Percentiles rank a stretch among this genome's conserved stretches.
These are phyloP conservation scores for Pristionchus exspectatus DNA, from an alignment of 2,888 invertebrate species.

Conservation along the genomic window DNA sequence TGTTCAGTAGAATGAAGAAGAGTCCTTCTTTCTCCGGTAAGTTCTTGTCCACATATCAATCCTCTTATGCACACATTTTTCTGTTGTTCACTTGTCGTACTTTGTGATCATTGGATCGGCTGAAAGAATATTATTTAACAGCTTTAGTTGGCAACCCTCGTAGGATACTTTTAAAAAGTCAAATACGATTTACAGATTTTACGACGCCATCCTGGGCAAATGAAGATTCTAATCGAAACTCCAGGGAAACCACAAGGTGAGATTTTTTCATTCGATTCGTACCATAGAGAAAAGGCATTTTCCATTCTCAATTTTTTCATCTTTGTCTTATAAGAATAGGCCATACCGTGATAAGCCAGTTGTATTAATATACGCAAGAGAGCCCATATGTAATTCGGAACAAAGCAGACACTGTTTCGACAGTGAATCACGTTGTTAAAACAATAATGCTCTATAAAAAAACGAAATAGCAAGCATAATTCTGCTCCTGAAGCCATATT, in stretches of 20 bases:
- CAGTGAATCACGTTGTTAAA: no score
- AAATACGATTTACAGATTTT: slow-evolving; percentile 61
- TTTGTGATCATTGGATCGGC: background rate
- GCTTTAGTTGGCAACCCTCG: background rate
- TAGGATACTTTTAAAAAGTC: background rate
- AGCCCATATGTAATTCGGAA: no score
- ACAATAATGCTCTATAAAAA: no score
- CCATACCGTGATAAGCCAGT: no score
- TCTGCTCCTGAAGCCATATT: no score
- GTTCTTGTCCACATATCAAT: background rate
- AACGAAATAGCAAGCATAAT: no score
- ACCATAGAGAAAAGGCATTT: no score
- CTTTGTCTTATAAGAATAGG: no score
- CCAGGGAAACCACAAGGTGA: slow-evolving; percentile 10
- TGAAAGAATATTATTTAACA: background rate
- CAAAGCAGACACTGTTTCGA: no score
- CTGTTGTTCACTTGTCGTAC: background rate
- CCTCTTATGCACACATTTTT: background rate
- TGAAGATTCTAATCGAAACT: slow-evolving; percentile 35
- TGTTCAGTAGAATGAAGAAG: slow-evolving; percentile 54
- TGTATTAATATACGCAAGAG: no score
- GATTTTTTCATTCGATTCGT: background rate
- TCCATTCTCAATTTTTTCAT: no score
- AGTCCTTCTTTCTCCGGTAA: slow-evolving; percentile 46
- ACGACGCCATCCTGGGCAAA: slow-evolving; percentile 61